Base-by-base conservation (phyloP, 2,888 invertebrate genomes). In the Agrotis clavis region DNA sequence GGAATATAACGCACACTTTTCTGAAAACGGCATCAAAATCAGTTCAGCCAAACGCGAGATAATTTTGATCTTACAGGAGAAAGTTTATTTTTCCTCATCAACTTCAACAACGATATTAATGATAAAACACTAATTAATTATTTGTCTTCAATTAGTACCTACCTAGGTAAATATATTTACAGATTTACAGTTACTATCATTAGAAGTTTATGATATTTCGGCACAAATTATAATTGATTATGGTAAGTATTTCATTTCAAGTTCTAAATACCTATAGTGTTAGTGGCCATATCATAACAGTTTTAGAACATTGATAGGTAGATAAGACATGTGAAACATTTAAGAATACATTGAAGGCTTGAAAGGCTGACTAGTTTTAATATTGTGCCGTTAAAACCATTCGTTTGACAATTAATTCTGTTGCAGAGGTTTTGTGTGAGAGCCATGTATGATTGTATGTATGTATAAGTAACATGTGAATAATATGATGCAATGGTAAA, bases 361-460 rank as follows among this genome's bases (percentile, higher is more conserved):
- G 47, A 86, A 93, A 93, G 92, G 92, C 93, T 93, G 93, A 93
- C 77, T 92, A 92, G 90, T 74, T 82, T 61, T 86, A 84, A 74
- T 74, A 72, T 69, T 80, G 82, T 86, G 72, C 25, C 66, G 76
- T 78, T 71, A 13, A 48, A 60, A 61, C 45, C 45, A 61, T 63
- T 67, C 50, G 54, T 67, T 54, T 65, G 57, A 65, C 25, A 25
- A 25, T 25, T 51, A 67, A 59, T 56, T 62, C 50, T 62, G 19
- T 67, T 66, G 61, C 21, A 67, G 53, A 63, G 1, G 21, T n/a
- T 53, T 77, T 21, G 18, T 67, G 48, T 53, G 35, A 30, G 48
- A 45, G 25, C 47, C n/a, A 48, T 75, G 63, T 64, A 67, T n/a
- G n/a, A n/a, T n/a, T 62, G 65, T 65, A 13, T n/a, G n/a, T 50